Evolutionary conservation across 1,140 invertebrate genomes (phyloP).

Genomic region (Colletes latitarsis): DNA sequence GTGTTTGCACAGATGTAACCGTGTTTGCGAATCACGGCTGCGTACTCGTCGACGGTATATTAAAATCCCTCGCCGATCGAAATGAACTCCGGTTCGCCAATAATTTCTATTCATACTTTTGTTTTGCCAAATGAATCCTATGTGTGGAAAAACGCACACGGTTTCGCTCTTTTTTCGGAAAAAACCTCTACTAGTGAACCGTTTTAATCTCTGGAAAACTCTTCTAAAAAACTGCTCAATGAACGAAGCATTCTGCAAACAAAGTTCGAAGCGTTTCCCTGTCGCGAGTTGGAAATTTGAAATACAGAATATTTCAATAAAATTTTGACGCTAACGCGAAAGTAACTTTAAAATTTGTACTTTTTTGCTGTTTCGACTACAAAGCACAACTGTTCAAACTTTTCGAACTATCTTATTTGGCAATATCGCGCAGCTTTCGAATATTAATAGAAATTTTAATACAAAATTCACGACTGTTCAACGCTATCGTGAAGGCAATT

Average conservation of each 20-base stretch:
- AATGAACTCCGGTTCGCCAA: neutral
- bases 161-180: neutral
- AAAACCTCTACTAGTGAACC: neutral
- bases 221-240: neutral
- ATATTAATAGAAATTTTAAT: too few relatives aligned
- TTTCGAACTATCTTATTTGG: too few relatives aligned
- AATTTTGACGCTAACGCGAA: too few relatives aligned
- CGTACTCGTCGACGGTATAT: neutral
- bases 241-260: neutral
- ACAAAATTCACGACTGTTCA: too few relatives aligned
- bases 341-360: too few relatives aligned
- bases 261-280: neutral
- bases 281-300: too few relatives aligned
- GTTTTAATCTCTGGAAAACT: neutral
- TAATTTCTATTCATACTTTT: neutral
- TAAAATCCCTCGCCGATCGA: neutral
- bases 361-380: too few relatives aligned
- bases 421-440: too few relatives aligned
- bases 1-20: neutral
- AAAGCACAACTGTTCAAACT: too few relatives aligned
- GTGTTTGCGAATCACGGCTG: conserved; percentile 17
- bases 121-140: neutral
- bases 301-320: too few relatives aligned
- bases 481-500: too few relatives aligned
- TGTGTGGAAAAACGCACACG: neutral